These are phyloP conservation scores for Harpalus rubripes DNA, from an alignment of 2,888 invertebrate species.

Conservation along the genomic window DNA sequence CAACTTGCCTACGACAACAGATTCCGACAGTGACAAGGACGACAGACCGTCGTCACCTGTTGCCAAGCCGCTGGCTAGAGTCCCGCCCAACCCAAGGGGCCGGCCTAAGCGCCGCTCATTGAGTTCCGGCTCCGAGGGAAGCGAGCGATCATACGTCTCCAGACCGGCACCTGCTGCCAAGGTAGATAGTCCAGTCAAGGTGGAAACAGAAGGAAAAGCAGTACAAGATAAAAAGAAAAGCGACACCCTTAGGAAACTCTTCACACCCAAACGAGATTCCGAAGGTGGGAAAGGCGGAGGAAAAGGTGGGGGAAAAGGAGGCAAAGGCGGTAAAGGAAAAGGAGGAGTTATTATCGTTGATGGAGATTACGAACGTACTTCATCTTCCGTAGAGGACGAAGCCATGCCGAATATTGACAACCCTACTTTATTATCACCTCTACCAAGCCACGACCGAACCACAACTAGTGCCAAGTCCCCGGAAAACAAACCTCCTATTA, in stretches of 20 bases:
- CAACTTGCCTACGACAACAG: conserved; percentile 74
- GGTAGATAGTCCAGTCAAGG: conserved; percentile 74
- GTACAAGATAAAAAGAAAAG: conserved; percentile 86
- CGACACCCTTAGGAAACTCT: conserved; percentile 84
- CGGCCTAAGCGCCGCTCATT: conserved; percentile 68
- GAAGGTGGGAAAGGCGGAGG: conserved; percentile 85
- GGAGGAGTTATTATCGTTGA: conserved; percentile 87
- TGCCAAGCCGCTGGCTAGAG: conserved; percentile 68
- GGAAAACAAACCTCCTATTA: conserved; percentile 68
- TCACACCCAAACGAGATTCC: conserved; percentile 80
- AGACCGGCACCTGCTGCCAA: conserved; percentile 55
- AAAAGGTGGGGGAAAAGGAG: conserved; percentile 82
- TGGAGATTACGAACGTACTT: conserved; percentile 78
- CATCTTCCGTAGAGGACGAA: conserved; percentile 76
- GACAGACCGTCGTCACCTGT: conserved; percentile 72
- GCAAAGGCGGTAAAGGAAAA: conserved; percentile 83
- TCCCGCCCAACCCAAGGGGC: conserved; percentile 67
- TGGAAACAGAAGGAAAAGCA: conserved; percentile 77
- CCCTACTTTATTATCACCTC: conserved; percentile 73
- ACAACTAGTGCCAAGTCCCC: conserved; percentile 50
- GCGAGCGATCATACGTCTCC: conserved; percentile 68
- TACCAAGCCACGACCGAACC: conserved; percentile 71
- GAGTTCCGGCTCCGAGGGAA: conserved; percentile 71
- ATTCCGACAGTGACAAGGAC: conserved; percentile 75
- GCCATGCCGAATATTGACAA: conserved; percentile 72